Conservation (phyloP, 2,888 invertebrate species). For the Hypomecis atomaria region DNA sequence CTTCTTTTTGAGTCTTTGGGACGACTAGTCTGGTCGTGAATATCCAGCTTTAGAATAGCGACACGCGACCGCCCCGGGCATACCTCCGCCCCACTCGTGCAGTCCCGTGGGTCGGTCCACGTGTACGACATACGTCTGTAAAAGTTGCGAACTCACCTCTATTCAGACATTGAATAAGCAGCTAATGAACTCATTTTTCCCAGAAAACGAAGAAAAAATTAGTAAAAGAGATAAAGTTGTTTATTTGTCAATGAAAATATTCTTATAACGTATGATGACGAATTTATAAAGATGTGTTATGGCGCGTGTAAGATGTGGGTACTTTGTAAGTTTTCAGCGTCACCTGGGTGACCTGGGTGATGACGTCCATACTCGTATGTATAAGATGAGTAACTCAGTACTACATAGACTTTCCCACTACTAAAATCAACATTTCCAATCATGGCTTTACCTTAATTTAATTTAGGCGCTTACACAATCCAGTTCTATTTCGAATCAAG, state of each 20-base stretch:
- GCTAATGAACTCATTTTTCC: conserved; percentile 34
- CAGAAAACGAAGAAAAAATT: conserved; percentile 15
- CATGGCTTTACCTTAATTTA: no score
- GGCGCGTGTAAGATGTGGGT: no score
- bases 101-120: conserved; percentile 25
- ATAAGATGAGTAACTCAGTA: no score
- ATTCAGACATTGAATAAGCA: conserved; percentile 24
- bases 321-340: no score
- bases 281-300: no score
- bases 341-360: no score
- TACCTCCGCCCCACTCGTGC: conserved; percentile 2
- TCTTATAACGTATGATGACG: no score
- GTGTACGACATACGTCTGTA: conserved; percentile 19
- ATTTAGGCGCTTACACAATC: no score
- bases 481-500: no score
- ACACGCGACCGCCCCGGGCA: conserved; percentile 19
- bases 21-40: conserved; percentile 18
- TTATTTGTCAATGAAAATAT: not conserved
- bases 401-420: no score
- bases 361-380: no score
- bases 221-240: not conserved
- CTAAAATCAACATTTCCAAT: no score
- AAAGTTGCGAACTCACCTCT: conserved; percentile 5
- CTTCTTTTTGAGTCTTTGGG: not conserved
- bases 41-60: conserved; percentile 22